Conservation (phyloP, 2,888 invertebrate species). For the Ecliptopera silaceata region DNA sequence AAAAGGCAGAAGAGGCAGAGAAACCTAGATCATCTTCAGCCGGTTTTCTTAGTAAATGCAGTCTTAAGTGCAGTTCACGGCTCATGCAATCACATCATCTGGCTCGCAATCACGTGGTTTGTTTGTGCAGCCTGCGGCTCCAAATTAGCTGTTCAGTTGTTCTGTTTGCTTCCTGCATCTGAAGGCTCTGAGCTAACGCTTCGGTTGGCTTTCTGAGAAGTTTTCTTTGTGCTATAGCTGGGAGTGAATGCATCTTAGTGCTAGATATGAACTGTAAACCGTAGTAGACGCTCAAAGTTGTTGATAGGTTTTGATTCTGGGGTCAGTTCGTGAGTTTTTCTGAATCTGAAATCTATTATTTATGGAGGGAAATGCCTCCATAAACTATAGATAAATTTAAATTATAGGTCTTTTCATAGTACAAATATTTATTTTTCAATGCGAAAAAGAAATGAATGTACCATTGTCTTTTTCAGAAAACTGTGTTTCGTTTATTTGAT, state of each 20-base stretch:
- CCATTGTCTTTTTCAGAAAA: background rate
- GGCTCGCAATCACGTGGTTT: constrained; percentile 71
- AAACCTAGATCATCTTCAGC: too few species aligned
- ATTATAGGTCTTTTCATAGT: too few species aligned
- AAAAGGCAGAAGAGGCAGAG: too few species aligned
- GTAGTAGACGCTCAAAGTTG: too few species aligned
- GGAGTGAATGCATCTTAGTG: background rate
- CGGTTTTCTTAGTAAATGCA: constrained; percentile 1
- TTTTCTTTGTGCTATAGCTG: background rate
- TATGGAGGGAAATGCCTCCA: too few species aligned
- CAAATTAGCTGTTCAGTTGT: constrained; percentile 59
- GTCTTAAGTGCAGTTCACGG: constrained; percentile 27
- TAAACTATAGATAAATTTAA: too few species aligned
- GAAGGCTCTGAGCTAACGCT: constrained; percentile 5
- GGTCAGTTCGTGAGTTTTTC: too few species aligned
- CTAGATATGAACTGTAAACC: too few species aligned
- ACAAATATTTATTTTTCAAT: too few species aligned
- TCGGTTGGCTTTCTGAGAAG: background rate
- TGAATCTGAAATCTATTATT: too few species aligned
- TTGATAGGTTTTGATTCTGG: too few species aligned
- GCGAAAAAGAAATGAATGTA: too few species aligned
- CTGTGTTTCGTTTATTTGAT: background rate
- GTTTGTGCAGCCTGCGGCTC: constrained; percentile 59
- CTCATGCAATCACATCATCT: constrained; percentile 58
- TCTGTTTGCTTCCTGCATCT: constrained; percentile 21